Evolutionary conservation across 1,140 invertebrate species (phyloP), one percentile per base, ranked within the genome.

Genomic region (Agraylea sexmaculata): DNA sequence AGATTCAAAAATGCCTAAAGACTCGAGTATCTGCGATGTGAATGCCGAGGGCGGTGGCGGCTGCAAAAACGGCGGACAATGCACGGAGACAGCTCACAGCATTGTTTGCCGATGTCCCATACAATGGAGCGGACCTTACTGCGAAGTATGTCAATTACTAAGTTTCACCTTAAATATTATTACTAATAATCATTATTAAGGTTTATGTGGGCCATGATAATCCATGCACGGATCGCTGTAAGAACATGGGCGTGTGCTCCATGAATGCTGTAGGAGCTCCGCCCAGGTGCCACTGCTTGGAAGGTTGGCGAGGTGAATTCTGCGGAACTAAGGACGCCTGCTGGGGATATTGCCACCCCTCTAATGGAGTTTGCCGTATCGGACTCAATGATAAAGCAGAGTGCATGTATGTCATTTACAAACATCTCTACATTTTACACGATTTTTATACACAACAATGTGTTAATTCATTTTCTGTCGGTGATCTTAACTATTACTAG

Each of bases 151-250:
- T 18, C 19, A 12, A 16, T 18, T 18, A 35, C 8, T 17, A 11
- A 5, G 4, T 19, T 20, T 2, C 22, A 16, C 13, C 12, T 11
- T 18, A 18, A 10, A 4, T 36, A 36, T 21, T 27, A 11, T 17
- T 31, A 30, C 15, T 4, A 35, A 17, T 5, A 37, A 6, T 6
- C 7, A 25, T 23, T 43, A 16, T 42, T 8, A 40, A 59, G 54
- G 46, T 58, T 45, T 71, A 71, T 42, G 59, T 73, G 4, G 62
- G 67, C 2, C 60, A 68, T 40, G 71, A 71, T 42, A 72, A 78
- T 59, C 66, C 72, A 3, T 83, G 80, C 53, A 53, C 59, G 1
- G 58, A 60, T 32, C 61, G 58, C 39, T 81, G 78, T 53, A 45
- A 63, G 16, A 71, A 79, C 47, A 64, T 66, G 18, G 71, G 66